Base-by-base conservation (phyloP, 2,888 invertebrate genomes). In the Lithophane socia region DNA sequence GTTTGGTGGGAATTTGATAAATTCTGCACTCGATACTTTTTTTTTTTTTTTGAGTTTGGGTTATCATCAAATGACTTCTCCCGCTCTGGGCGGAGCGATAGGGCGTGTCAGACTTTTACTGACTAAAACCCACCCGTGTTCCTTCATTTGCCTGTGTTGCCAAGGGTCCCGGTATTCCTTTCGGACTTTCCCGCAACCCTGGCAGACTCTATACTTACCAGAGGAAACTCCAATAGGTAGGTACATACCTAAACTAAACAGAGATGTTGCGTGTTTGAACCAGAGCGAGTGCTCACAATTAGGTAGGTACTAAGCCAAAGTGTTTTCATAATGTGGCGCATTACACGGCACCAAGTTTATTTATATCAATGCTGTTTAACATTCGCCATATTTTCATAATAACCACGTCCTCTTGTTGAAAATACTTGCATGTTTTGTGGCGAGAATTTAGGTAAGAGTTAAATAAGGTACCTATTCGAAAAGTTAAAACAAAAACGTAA, bases 191-290 rank as follows among this genome's bases (percentile, higher is more conserved):
- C 29, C 29, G 29, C 29, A 29, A 29, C 29, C 29, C 29, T 29
- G 29, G 29, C 29, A 29, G 29, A 29, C 29, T 29, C 29, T 29
- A 29, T 29, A 44, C 44, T 9, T 44, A 44, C 0, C n/a, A 49
- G 16, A 44, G 9, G 29, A n/a, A 58, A 52, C 42, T 29, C 9
- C 64, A 63, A 61, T 47, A 58, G 16, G 7, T 37, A 49, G 37
- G 37, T 37, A 37, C 5, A 37, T 37, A 58, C 3, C 44, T 24
- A 76, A 21, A 4, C 10, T 21, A 54, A 12, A 47, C 44, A 79
- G 21, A 68, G 24, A 63, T n/a, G 21, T 74, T 66, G 42, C 65
- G 54, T 81, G 54, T 73, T 73, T 49, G 54, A 81, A 42, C 21
- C 12, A 54, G 12, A 16, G 12, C 47, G 13, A 37, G 21, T 54